These are phyloP conservation scores for Sinella curviseta DNA, from an alignment of 1,140 invertebrate genomes.

Conservation along the genomic window DNA sequence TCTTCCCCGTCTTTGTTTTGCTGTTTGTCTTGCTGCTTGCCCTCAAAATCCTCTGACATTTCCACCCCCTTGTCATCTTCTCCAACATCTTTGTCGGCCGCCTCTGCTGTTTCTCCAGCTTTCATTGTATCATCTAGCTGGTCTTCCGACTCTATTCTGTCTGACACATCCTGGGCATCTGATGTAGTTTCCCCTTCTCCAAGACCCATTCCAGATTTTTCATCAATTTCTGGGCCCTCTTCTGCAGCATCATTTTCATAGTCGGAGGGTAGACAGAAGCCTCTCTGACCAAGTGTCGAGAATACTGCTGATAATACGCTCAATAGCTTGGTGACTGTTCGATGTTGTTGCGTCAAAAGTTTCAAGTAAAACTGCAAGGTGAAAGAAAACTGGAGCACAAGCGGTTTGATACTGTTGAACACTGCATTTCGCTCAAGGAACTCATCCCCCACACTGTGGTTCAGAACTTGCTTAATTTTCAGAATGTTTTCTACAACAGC, in stretches of 20 bases:
- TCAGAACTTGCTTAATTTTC: constrained; percentile 23
- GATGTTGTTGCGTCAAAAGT: constrained; percentile 72
- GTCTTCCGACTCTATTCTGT: constrained; percentile 89
- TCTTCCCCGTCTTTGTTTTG: constrained; percentile 66
- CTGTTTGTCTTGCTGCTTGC: constrained; percentile 79
- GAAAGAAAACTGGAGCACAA: constrained; percentile 76
- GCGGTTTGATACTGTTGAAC: constrained; percentile 58
- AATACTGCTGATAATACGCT: constrained; percentile 82
- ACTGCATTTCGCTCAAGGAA: neutral
- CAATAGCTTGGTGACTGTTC: constrained; percentile 77
- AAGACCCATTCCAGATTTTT: constrained; percentile 70
- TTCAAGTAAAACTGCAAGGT: constrained; percentile 76
- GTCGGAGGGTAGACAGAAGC: constrained; percentile 90
- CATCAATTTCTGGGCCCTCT: constrained; percentile 57
- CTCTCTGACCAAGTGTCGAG: constrained; percentile 79
- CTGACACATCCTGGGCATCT: constrained; percentile 91
- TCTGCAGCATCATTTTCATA: constrained; percentile 61
- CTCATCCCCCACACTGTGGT: neutral
- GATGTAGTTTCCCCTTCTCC: constrained; percentile 75
- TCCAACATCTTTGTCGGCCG: constrained; percentile 70
- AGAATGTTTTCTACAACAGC: neutral
- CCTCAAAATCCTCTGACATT: constrained; percentile 90
- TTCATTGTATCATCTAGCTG: constrained; percentile 86
- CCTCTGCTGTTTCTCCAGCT: constrained; percentile 70
- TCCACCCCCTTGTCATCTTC: constrained; percentile 93